Base-by-base conservation (phyloP, 2,888 invertebrate genomes). In the Pelosia muscerda region DNA sequence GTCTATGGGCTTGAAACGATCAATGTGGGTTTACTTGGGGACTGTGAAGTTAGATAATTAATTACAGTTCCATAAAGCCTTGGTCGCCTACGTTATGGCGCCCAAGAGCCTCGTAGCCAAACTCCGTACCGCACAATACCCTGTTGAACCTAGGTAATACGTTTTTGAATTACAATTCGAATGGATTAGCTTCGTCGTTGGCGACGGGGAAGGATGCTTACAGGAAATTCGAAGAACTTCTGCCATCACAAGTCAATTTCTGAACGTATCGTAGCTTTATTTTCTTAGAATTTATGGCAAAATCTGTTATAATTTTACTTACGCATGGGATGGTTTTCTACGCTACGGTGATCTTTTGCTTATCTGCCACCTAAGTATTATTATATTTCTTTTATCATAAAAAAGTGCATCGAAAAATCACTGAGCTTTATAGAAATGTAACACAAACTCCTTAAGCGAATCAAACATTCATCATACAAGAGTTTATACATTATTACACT, bases 1-100 rank as follows among this genome's bases (percentile, higher is more conserved):
- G 81, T 82, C 77, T 78, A 79, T 79, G 82, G 82, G 75, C 83
- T 79, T 82, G 80, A 82, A 86, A 80, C 87, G 86, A 88, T 86
- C 86, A 84, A 84, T 83, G 84, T 77, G 78, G 76, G 78, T 74
- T 74, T 78, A 72, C 74, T 78, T 80, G 80, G 83, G 83, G 84
- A 82, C 83, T 84, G 80, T 84, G 84, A 88, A 89, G 87, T 90
- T 86, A 82, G 85, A 88, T 90, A 91, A 92, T 92, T 92, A 92
- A 92, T 92, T 88, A 90, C 83, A 80, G 79, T 72, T 76, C 81
- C 80, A 86, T 90, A 90, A 89, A 86, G 86, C 87, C 84, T 81
- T 78, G 82, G 83, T 81, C 78, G 77, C 77, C 76, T 81, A 71
- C 84, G 83, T 88, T 90, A 91, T 85, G 82, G 86, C 81, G 83